phyloP scores from a whole-genome alignment of 2,113 vertebrate genomes.

The Probosciger aterrimus region DNA sequence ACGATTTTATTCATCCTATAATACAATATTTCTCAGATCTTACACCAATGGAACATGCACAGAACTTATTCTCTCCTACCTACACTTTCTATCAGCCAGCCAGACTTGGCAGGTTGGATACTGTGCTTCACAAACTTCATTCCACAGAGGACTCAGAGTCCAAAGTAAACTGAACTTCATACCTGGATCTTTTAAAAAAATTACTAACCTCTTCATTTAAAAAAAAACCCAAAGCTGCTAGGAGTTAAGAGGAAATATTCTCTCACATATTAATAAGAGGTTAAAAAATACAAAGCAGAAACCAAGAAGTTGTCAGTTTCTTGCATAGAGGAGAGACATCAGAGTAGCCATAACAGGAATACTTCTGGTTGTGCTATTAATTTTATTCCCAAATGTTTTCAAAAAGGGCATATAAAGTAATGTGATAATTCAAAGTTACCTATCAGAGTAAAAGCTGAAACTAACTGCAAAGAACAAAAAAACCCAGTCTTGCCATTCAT shows the following conservation, averaged over 20 bases:
- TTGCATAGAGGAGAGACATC: background rate
- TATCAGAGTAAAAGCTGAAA: background rate
- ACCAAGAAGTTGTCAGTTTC: background rate
- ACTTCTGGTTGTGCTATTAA: rapidly evolving
- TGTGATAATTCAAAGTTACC: background rate
- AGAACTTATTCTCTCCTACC: background rate
- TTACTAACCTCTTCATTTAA: background rate
- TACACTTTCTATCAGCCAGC: background rate
- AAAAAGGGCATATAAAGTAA: background rate
- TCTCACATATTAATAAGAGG: background rate
- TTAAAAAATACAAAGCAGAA: background rate
- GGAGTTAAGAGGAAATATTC: background rate
- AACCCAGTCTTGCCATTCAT: background rate
- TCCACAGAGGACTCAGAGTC: background rate
- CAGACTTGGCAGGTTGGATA: background rate
- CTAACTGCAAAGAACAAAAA: background rate
- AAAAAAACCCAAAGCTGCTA: background rate
- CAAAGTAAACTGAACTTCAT: background rate
- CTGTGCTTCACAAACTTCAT: background rate
- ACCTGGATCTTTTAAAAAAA: background rate
- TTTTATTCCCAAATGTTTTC: background rate
- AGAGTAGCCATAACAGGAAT: background rate
- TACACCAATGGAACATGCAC: background rate
- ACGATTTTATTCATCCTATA: background rate
- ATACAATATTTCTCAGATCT: background rate